These are phyloP conservation scores for Ameiurus melas DNA, from an alignment of 2,113 vertebrate genomes.

Conservation along the genomic window DNA sequence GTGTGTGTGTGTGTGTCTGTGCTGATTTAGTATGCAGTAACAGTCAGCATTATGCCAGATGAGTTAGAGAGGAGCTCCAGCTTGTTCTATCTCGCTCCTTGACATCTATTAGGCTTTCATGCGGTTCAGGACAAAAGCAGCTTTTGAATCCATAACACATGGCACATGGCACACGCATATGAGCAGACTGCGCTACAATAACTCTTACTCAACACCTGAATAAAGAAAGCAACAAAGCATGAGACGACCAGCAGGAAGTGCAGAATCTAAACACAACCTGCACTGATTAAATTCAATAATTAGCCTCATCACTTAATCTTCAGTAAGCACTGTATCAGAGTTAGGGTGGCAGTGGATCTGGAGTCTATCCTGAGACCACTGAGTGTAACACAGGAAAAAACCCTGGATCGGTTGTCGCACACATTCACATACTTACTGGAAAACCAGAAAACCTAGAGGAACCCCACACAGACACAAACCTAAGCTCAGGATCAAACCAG, in stretches of 20 bases:
- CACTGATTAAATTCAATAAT: neutral
- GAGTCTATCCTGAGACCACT: neutral
- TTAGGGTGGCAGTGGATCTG: neutral
- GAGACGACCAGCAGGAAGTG: neutral
- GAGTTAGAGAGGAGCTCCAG: neutral
- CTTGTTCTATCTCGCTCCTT: neutral
- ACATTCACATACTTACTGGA: too few relatives aligned
- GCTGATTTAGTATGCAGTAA: neutral
- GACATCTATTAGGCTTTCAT: slow-evolving; percentile 26
- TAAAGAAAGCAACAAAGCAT: neutral
- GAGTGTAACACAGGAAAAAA: too few relatives aligned
- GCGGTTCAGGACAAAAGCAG: slow-evolving; percentile 27
- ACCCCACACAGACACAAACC: too few relatives aligned
- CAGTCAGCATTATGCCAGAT: neutral
- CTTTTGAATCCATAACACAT: slow-evolving; percentile 25
- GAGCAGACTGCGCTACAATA: slow-evolving; percentile 21
- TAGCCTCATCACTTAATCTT: neutral
- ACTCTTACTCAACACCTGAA: slow-evolving; percentile 28
- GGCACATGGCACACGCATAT: neutral
- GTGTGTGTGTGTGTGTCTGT: neutral
- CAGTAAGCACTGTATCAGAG: neutral
- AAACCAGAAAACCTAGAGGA: too few relatives aligned
- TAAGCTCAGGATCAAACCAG: too few relatives aligned
- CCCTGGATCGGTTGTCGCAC: too few relatives aligned
- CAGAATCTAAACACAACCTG: neutral